These are phyloP conservation scores for Hemiprocne comata DNA, from an alignment of 2,113 vertebrate species.

Conservation along the genomic window DNA sequence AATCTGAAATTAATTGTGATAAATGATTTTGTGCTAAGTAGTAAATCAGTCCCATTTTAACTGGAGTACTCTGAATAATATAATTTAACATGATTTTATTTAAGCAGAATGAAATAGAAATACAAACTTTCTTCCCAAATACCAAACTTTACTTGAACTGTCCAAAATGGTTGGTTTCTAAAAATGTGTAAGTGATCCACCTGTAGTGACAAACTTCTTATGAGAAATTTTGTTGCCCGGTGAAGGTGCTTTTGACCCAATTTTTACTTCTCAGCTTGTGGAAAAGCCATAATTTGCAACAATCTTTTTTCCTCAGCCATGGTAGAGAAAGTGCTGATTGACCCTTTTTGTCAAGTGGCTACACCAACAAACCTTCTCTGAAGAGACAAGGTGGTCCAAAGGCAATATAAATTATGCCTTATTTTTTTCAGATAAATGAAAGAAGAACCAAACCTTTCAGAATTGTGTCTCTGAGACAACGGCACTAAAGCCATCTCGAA, in stretches of 20 bases:
- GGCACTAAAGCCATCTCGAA: not conserved
- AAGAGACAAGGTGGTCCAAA: not conserved
- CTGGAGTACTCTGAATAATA: not conserved
- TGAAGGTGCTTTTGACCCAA: not conserved
- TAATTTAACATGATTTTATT: not conserved
- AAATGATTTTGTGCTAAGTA: not conserved
- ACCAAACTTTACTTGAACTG: not conserved
- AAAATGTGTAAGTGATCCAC: not conserved
- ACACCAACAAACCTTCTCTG: not conserved
- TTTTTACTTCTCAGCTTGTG: not conserved
- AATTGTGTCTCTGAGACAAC: not conserved
- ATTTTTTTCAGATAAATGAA: not conserved
- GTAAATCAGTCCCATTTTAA: not conserved
- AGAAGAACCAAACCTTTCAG: not conserved
- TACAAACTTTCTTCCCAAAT: not conserved
- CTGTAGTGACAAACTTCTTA: not conserved
- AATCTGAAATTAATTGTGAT: not conserved
- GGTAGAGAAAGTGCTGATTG: not conserved
- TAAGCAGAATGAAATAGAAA: not conserved
- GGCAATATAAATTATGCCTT: not conserved
- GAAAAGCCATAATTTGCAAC: not conserved
- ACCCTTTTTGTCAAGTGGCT: not conserved
- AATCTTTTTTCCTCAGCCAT: not conserved
- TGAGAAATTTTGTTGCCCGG: not conserved
- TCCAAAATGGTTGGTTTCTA: not conserved